Conservation (phyloP, 2,113 vertebrate species). For the Neolamprologus kungweensis region DNA sequence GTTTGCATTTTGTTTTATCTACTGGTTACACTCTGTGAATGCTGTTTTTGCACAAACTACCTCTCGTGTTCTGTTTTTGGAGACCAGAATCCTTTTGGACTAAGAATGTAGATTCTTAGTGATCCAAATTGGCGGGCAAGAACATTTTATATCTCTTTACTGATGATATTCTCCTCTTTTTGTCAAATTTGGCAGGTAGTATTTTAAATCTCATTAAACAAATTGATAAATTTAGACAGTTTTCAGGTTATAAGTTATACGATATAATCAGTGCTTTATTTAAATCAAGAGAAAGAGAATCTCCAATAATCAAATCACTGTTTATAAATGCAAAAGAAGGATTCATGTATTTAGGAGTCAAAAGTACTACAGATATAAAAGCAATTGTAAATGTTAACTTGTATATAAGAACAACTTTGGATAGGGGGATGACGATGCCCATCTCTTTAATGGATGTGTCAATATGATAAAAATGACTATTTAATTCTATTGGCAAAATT, state of each 20-base stretch:
- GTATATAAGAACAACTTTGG: background rate
- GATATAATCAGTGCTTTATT: background rate
- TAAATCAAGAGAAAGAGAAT: background rate
- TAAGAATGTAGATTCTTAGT: background rate
- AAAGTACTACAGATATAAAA: background rate
- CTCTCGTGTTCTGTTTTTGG: background rate
- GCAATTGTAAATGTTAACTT: background rate
- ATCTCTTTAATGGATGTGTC: background rate
- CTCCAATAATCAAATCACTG: background rate
- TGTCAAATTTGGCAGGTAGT: background rate
- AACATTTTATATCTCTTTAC: background rate
- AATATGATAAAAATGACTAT: background rate
- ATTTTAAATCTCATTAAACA: background rate
- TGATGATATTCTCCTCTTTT: background rate
- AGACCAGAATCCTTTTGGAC: background rate
- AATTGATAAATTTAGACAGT: background rate
- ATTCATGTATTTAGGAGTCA: accelerated
- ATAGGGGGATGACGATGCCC: background rate
- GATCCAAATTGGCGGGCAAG: background rate
- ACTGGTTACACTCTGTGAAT: background rate
- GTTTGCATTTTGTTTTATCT: background rate
- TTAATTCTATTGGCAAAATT: background rate
- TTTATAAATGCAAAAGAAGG: background rate
- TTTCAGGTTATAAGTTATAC: background rate
- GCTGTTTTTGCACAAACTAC: background rate